phyloP scores from a whole-genome alignment of 1,140 invertebrate species.

The Cephus cinctus region DNA sequence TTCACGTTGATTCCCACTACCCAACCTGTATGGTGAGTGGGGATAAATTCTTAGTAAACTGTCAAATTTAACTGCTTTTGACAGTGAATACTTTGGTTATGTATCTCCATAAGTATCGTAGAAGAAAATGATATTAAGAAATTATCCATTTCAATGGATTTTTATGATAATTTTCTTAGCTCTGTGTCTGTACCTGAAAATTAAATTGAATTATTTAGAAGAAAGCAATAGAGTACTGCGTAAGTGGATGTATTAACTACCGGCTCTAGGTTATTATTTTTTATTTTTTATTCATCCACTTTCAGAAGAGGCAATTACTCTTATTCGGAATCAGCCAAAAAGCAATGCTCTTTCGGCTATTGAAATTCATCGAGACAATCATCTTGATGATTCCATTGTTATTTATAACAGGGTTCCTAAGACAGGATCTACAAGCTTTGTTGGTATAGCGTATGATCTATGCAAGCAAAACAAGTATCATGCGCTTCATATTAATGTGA shows the following conservation, averaged over 20 bases:
- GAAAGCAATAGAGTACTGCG: conserved; percentile 39
- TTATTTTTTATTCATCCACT: conserved; percentile 19
- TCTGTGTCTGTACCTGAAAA: conserved; percentile 39
- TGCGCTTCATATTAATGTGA: conserved; percentile 95
- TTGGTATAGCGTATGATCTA: conserved; percentile 95
- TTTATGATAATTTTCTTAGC: conserved; percentile 33
- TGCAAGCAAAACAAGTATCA: conserved; percentile 90
- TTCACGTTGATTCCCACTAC: no score
- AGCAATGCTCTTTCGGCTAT: conserved; percentile 18
- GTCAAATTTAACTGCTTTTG: no score
- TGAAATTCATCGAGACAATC: conserved; percentile 9
- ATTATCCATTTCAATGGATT: conserved; percentile 44
- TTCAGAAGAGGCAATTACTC: conserved; percentile 36
- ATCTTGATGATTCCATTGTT: conserved; percentile 68
- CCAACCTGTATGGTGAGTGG: no score
- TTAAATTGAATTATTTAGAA: conserved; percentile 36
- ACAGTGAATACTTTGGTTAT: no score
- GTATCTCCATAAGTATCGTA: conserved; percentile 16
- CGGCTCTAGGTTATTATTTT: conserved; percentile 17
- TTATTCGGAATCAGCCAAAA: conserved; percentile 33
- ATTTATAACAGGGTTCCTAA: conserved; percentile 98
- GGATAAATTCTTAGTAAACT: no score
- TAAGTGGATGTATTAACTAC: conserved; percentile 26
- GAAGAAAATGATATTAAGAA: conserved; percentile 45
- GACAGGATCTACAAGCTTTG: conserved; percentile 98